Evolutionary conservation across 1,140 invertebrate species (phyloP).

Genomic region (Magallana ariakensis): DNA sequence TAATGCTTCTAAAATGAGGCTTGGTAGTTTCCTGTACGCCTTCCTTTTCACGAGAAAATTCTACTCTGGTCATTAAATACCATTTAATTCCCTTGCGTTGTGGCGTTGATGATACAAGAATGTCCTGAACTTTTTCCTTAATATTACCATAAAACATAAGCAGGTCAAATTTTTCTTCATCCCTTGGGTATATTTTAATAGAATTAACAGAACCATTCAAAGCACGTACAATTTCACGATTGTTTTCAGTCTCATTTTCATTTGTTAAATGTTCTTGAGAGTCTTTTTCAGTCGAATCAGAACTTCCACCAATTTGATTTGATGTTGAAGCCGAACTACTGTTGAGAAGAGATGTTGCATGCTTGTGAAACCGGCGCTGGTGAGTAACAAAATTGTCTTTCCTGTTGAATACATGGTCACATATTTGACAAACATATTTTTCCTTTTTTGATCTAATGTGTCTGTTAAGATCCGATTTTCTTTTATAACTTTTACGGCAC

Average conservation of each 20-base stretch:
- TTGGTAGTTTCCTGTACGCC: not conserved
- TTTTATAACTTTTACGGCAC: constrained; percentile 16
- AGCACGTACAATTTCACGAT: not conserved
- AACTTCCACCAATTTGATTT: not conserved
- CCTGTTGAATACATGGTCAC: constrained; percentile 33
- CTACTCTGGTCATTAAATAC: constrained; percentile 37
- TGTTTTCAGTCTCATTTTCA: not conserved
- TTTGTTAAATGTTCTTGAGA: constrained; percentile 6
- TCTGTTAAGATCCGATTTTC: constrained; percentile 33
- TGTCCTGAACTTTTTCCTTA: not conserved
- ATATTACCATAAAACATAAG: constrained; percentile 23
- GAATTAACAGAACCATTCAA: constrained; percentile 19
- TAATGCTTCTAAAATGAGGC: constrained; percentile 41
- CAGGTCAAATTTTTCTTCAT: constrained; percentile 5
- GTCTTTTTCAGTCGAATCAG: not conserved
- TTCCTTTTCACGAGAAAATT: constrained; percentile 37
- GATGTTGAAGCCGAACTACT: not conserved
- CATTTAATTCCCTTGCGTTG: constrained; percentile 21
- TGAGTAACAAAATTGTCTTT: constrained; percentile 36
- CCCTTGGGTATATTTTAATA: constrained; percentile 11
- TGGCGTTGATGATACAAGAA: not conserved
- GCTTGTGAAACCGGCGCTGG: constrained; percentile 9
- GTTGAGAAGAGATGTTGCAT: not conserved
- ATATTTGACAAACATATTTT: constrained; percentile 1
- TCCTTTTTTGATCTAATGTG: not conserved